A percentile compares a stretch with the other conserved stretches of the same genome.
phyloP scores from a whole-genome alignment of 2,888 invertebrate species.

The Himalopsyche kuldschensis region DNA sequence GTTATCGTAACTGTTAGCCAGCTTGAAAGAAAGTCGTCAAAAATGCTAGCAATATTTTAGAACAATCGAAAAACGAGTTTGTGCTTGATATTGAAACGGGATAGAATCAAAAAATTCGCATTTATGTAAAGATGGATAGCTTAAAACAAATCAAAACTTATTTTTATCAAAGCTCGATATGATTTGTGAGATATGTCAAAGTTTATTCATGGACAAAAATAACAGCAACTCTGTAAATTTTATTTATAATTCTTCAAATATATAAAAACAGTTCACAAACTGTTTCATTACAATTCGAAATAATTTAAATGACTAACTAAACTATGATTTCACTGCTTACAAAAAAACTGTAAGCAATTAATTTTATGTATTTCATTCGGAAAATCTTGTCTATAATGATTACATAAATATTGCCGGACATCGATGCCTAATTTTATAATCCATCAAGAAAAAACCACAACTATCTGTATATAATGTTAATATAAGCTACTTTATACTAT shows the following conservation, averaged over 20 bases:
- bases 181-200: constrained; percentile 27
- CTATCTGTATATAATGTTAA: constrained; percentile 14
- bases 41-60: not conserved
- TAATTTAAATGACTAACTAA: not conserved
- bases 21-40: not conserved
- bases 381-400: not conserved
- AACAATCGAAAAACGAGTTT: too few relatives aligned
- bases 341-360: not conserved
- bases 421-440: constrained; percentile 9
- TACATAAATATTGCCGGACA: constrained; percentile 17
- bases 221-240: not conserved
- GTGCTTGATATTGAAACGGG: not conserved
- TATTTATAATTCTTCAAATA: not conserved
- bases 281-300: not conserved
- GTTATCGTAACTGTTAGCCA: not conserved
- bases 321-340: not conserved
- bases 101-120: not conserved
- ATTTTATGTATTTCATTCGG: not conserved
- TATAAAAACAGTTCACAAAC: not conserved
- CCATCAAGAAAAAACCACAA: constrained; percentile 16
- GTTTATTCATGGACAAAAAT: not conserved
- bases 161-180: constrained; percentile 33
- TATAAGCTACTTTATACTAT: constrained; percentile 20
- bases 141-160: constrained; percentile 10
- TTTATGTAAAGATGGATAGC: not conserved